Evolutionary conservation across 2,888 invertebrate species (phyloP).

Genomic region (Drosophila subsilvestris): DNA sequence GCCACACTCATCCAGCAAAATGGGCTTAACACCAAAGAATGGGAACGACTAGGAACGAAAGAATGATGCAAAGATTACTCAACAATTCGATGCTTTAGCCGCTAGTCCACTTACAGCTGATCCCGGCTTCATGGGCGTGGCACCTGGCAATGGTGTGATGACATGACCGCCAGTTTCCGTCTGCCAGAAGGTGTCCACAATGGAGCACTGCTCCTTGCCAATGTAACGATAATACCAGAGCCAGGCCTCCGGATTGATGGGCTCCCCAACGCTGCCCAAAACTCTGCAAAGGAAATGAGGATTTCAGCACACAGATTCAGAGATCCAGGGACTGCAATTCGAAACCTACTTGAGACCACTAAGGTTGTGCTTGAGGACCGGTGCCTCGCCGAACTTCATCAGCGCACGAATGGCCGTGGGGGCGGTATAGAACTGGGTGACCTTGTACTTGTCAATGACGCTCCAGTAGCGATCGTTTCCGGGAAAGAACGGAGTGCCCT

Average conservation of each 20-base stretch:
- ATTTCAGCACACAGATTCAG: background rate
- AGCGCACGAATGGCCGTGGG: slow-evolving; percentile 98
- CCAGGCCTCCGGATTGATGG: slow-evolving; percentile 99
- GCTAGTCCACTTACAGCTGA: slow-evolving; percentile 90
- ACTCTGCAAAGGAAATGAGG: slow-evolving; percentile 87
- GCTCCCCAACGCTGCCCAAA: slow-evolving; percentile 98
- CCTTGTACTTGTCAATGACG: slow-evolving; percentile 96
- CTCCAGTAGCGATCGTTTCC: slow-evolving; percentile 97
- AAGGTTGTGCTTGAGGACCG: slow-evolving; percentile 89
- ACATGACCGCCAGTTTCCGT: slow-evolving; percentile 99
- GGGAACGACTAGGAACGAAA: slow-evolving; percentile 92
- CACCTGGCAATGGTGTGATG: slow-evolving; percentile 97
- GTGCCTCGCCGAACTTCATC: slow-evolving; percentile 96
- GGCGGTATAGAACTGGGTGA: slow-evolving; percentile 98
- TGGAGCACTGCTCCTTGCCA: slow-evolving; percentile 93
- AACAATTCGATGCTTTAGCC: background rate
- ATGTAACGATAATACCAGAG: slow-evolving; percentile 95
- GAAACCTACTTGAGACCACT: slow-evolving; percentile 80
- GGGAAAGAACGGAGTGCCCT: slow-evolving; percentile 98
- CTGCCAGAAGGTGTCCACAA: slow-evolving; percentile 99
- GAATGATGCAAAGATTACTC: background rate
- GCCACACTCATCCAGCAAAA: slow-evolving; percentile 94
- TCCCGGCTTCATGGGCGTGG: slow-evolving; percentile 98
- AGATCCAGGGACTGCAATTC: background rate
- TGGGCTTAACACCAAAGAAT: slow-evolving; percentile 98